These are phyloP conservation scores for Xyrauchen texanus DNA, from an alignment of 2,113 vertebrate genomes.

Conservation along the genomic window DNA sequence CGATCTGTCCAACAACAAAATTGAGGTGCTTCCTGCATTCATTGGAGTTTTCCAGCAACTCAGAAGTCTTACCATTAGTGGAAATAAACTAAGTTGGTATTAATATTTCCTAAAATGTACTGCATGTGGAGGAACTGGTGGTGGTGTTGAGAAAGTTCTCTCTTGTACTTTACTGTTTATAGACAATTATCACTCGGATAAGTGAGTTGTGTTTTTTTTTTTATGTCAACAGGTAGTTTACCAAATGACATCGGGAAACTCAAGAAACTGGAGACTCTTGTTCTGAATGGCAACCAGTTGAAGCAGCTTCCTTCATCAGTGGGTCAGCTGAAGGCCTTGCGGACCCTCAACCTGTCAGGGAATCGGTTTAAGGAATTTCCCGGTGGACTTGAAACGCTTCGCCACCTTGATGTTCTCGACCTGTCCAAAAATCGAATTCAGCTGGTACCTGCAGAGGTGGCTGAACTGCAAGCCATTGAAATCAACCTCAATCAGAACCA, in stretches of 20 bases:
- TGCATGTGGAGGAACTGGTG: neutral
- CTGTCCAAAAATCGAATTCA: slow-evolving; percentile 93
- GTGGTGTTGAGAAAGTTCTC: neutral
- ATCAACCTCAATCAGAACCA: slow-evolving; percentile 99
- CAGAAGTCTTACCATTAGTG: slow-evolving; percentile 88
- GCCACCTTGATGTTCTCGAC: slow-evolving; percentile 90
- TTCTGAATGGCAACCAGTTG: slow-evolving; percentile 86
- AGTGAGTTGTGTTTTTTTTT: neutral
- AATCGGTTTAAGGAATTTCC: slow-evolving; percentile 88
- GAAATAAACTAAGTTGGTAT: slow-evolving; percentile 88
- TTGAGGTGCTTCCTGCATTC: slow-evolving; percentile 81
- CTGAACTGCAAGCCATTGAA: slow-evolving; percentile 90
- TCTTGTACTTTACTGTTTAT: too few species aligned
- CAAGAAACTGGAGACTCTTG: slow-evolving; percentile 92
- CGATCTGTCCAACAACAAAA: slow-evolving; percentile 92
- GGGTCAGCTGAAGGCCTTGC: slow-evolving; percentile 85
- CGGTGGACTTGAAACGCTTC: slow-evolving; percentile 80
- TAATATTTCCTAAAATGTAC: neutral
- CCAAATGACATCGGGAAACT: slow-evolving; percentile 88
- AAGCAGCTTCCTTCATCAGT: slow-evolving; percentile 78
- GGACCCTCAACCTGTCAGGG: slow-evolving; percentile 87
- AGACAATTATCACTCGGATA: too few species aligned
- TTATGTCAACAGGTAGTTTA: slow-evolving; percentile 71
- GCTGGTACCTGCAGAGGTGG: slow-evolving; percentile 80
- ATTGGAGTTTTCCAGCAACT: slow-evolving; percentile 88